phyloP scores from a whole-genome alignment of 2,113 vertebrate genomes.

The Nesogale talazaci region DNA sequence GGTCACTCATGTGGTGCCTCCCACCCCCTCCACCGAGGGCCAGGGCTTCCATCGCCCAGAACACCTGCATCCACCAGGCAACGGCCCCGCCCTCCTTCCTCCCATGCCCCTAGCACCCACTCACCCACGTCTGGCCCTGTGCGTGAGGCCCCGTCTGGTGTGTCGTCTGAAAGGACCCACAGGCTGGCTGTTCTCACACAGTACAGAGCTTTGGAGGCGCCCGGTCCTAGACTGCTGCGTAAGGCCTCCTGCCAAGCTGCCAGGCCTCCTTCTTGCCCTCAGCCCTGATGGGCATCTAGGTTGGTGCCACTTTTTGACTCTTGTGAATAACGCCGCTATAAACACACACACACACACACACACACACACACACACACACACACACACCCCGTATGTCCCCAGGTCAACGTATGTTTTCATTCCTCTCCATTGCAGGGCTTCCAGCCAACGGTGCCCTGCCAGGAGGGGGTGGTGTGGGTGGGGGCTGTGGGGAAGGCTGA shows the following conservation, averaged over 20 bases:
- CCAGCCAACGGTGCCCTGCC: not conserved
- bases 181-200: not conserved
- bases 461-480: fast-evolving
- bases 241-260: not conserved
- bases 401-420: not conserved
- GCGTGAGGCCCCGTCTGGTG: not conserved
- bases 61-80: not conserved
- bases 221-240: not conserved
- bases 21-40: not conserved
- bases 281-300: not conserved
- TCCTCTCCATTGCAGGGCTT: not conserved
- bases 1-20: not conserved
- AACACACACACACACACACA: not conserved
- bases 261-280: not conserved
- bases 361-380: not conserved
- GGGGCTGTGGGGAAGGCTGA: no score
- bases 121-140: not conserved
- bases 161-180: not conserved
- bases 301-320: not conserved
- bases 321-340: not conserved
- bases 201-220: not conserved
- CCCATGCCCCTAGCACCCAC: not conserved
- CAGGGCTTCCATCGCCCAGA: not conserved
- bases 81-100: not conserved
- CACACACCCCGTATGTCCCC: not conserved